phyloP scores from a whole-genome alignment of 2,797 vertebrate genomes.

The Eidolon dupreanum region DNA sequence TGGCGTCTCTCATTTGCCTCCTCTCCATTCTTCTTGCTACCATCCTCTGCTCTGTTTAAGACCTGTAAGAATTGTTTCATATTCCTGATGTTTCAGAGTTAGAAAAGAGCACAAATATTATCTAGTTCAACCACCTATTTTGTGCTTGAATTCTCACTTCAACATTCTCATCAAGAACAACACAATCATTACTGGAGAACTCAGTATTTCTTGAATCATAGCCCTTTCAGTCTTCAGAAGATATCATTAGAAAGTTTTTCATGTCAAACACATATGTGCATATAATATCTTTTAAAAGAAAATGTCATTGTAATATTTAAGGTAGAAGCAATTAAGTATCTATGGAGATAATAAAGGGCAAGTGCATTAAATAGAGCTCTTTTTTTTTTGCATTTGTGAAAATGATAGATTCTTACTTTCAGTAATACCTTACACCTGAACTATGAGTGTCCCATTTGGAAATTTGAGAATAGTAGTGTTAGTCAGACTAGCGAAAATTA shows the following conservation, averaged over 20 bases:
- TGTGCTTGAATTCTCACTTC: neutral
- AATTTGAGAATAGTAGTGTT: slow-evolving; percentile 26
- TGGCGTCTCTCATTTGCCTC: neutral
- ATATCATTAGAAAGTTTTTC: slow-evolving; percentile 11
- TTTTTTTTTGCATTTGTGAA: slow-evolving; percentile 33
- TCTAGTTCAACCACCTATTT: neutral
- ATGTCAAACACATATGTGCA: neutral
- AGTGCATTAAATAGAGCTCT: neutral
- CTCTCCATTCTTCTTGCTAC: neutral
- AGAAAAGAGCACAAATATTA: neutral
- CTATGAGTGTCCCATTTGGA: slow-evolving; percentile 44
- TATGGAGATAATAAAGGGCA: neutral
- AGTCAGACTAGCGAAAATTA: slow-evolving; percentile 17
- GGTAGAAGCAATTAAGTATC: neutral
- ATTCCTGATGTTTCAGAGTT: slow-evolving; percentile 1
- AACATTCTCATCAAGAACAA: neutral
- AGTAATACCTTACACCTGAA: neutral
- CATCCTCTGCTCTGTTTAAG: neutral
- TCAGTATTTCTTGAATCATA: slow-evolving; percentile 1
- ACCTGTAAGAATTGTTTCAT: neutral
- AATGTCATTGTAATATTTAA: slow-evolving; percentile 22
- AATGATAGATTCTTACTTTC: neutral
- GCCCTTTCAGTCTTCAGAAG: neutral
- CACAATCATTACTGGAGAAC: neutral
- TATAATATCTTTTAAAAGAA: slow-evolving; percentile 26